Conservation (phyloP, 2,113 vertebrate species). For the Anser brachyrhynchus region DNA sequence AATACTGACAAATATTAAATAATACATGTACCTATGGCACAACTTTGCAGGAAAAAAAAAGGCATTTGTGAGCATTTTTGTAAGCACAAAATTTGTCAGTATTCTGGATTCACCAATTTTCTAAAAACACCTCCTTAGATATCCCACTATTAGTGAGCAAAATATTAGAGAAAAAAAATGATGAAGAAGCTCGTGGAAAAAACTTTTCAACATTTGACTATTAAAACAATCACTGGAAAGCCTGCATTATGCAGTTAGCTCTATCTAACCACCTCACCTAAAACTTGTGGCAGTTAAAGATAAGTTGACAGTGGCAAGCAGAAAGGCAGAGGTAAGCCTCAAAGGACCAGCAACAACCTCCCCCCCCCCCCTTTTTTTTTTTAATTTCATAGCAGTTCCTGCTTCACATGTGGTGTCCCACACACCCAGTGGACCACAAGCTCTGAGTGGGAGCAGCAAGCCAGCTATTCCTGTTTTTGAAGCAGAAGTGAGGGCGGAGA, state of each 20-base stretch:
- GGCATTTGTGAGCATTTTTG: background rate
- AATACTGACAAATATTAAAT: background rate
- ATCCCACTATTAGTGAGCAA: background rate
- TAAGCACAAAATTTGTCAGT: background rate
- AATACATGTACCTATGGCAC: background rate
- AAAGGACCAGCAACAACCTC: slow-evolving; percentile 14
- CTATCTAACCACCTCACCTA: slow-evolving; percentile 8
- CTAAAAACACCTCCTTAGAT: background rate
- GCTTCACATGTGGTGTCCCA: background rate
- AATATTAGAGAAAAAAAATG: background rate
- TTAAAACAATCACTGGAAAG: background rate
- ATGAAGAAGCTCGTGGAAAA: background rate
- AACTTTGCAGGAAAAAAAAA: background rate
- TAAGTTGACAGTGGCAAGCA: slow-evolving; percentile 25
- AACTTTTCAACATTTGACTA: background rate
- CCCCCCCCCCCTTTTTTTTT: background rate
- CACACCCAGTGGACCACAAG: background rate
- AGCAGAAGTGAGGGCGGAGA: slow-evolving; percentile 21
- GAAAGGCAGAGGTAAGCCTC: slow-evolving; percentile 20
- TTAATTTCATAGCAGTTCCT: background rate
- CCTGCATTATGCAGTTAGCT: slow-evolving; percentile 7
- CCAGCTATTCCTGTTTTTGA: slow-evolving; percentile 49
- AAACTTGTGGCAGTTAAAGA: slow-evolving; percentile 46
- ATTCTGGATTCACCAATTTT: background rate
- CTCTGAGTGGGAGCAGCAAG: background rate